phyloP scores from a whole-genome alignment of 2,888 invertebrate genomes.

The Coleophora deauratella region DNA sequence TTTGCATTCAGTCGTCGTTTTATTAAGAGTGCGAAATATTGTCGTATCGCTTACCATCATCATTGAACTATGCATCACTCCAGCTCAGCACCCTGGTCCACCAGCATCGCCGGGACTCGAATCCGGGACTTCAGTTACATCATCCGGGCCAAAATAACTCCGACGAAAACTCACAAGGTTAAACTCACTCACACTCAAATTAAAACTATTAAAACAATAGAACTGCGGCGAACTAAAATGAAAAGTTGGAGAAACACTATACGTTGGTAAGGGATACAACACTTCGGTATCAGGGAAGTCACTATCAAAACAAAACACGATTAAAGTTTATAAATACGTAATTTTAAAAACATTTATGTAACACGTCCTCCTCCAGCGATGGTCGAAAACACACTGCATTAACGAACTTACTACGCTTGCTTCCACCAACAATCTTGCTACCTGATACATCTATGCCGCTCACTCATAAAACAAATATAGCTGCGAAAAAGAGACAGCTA shows the following conservation, averaged over 20 bases:
- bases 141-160: constrained; percentile 63
- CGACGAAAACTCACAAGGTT: constrained; percentile 61
- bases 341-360: constrained; percentile 25
- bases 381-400: constrained; percentile 39
- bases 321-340: constrained; percentile 67
- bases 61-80: constrained; percentile 62
- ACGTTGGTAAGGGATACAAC: neutral
- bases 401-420: constrained; percentile 21
- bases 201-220: constrained; percentile 28
- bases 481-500: constrained; percentile 27
- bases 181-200: constrained; percentile 41
- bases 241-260: no score
- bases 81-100: constrained; percentile 30
- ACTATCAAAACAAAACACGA: constrained; percentile 49
- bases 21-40: no score
- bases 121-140: constrained; percentile 59
- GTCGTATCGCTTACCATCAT: constrained; percentile 54
- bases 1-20: no score
- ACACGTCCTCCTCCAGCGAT: constrained; percentile 28
- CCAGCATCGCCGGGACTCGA: constrained; percentile 50
- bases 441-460: constrained; percentile 35
- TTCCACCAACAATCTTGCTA: constrained; percentile 31
- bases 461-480: constrained; percentile 28
- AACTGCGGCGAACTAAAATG: neutral
- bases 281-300: constrained; percentile 22